Evolutionary conservation across 1,140 invertebrate genomes (phyloP).

Genomic region (Platorchestia sp.): DNA sequence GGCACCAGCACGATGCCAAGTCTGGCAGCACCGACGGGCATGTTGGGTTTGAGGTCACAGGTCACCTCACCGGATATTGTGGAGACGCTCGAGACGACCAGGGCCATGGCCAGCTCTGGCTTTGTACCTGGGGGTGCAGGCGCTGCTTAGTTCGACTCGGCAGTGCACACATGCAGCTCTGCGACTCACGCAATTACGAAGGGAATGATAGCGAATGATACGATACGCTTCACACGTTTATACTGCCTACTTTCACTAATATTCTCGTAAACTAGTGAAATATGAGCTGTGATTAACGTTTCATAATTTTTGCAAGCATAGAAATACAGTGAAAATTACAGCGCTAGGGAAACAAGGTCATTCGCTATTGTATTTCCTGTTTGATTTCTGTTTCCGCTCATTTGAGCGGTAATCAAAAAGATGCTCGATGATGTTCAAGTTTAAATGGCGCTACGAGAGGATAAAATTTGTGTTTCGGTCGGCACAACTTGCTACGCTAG

Average conservation of each 20-base stretch:
- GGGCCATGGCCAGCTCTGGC: background rate
- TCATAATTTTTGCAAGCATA: background rate
- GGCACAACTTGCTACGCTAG: too few relatives aligned
- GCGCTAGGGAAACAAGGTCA: background rate
- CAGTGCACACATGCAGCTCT: background rate
- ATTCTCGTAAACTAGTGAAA: background rate
- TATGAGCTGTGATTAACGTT: background rate
- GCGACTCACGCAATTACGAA: background rate
- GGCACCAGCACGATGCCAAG: background rate
- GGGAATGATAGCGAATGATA: background rate
- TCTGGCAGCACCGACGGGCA: background rate
- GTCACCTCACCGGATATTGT: background rate
- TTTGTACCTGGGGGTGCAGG: background rate
- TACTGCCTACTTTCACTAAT: background rate
- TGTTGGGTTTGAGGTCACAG: background rate
- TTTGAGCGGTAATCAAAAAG: too few relatives aligned
- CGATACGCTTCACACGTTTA: background rate
- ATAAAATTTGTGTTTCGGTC: too few relatives aligned
- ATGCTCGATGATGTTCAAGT: too few relatives aligned
- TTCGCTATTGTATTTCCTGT: too few relatives aligned
- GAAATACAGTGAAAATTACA: background rate
- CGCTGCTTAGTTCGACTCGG: background rate
- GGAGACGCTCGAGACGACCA: background rate
- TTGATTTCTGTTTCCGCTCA: too few relatives aligned
- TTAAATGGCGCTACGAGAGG: too few relatives aligned